Conservation (phyloP, 2,797 vertebrate genomes). For the Nasua narica region DNA sequence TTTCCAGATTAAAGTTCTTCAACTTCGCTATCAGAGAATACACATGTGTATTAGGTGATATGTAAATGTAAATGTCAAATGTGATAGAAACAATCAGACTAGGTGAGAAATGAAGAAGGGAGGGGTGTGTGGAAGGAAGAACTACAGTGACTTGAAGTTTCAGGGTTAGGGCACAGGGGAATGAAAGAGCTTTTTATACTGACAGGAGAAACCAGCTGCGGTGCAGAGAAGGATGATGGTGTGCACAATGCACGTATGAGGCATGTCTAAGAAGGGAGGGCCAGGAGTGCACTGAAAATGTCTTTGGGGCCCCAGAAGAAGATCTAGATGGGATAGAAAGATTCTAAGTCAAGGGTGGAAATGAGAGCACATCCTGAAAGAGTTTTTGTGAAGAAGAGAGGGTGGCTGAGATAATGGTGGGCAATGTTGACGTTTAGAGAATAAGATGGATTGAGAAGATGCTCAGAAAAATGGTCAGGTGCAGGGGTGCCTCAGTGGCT, state of each 20-base stretch:
- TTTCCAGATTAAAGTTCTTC: slow-evolving; percentile 6
- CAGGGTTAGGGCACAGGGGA: background rate
- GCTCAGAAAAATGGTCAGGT: background rate
- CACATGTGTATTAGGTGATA: background rate
- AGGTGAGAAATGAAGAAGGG: background rate
- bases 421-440: background rate
- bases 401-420: background rate
- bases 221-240: background rate
- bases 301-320: background rate
- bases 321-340: background rate
- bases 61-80: background rate
- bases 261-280: background rate
- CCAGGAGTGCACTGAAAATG: background rate
- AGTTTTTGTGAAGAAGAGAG: background rate
- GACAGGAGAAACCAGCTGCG: background rate
- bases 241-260: background rate
- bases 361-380: background rate
- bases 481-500: background rate
- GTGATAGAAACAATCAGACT: background rate
- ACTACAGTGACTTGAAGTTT: background rate
- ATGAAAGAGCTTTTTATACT: background rate
- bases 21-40: background rate
- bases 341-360: background rate
- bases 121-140: background rate
- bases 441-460: background rate